Evolutionary conservation across 2,797 vertebrate genomes (phyloP), one percentile per base, ranked within the genome.

Genomic region (Ispidina picta): DNA sequence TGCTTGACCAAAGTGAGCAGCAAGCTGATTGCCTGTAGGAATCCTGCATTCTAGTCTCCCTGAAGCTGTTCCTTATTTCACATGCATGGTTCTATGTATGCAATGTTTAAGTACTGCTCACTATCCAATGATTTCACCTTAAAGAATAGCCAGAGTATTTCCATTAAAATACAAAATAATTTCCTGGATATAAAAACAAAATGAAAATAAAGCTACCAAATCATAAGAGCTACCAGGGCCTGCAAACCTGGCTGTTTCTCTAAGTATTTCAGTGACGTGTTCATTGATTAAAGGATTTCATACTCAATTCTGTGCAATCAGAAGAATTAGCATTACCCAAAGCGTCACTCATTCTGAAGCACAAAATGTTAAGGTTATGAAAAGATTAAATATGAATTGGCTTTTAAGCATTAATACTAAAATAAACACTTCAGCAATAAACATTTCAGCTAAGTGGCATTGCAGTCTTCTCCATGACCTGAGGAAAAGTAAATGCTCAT

Each of bases 401-500:
- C 66, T 93, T 95, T 92, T 81, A 56, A 87, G 90, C 77, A 92
- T 81, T 92, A 89, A 85, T 54, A 68, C 75, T 72, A 90, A 92
- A 92, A 89, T 94, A 92, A 92, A 92, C 92, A 93, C 92, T 94
- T 89, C 79, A 83, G 84, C 86, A 88, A 76, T 85, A 92, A 93
- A 90, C 88, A 89, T 87, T 79, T 60, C 74, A 63, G 82, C 63
- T 88, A 86, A 96, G 93, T 80, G 65, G 85, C 56, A 85, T 71
- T 90, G 60, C 65, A 85, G 59, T 39, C 72, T 81, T 33, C 41
- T 18, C 56, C 72, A 59, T 58, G 81, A 85, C 55, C 83, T 76
- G 79, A 88, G 54, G 68, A 64, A 64, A 76, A 92, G 73, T 26
- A 86, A 83, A 78, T n/a, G 54, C 58, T 92, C 65, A 21, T 25